Conservation (phyloP, 2,888 invertebrate genomes). For the Scrobipalpa atriplicella region DNA sequence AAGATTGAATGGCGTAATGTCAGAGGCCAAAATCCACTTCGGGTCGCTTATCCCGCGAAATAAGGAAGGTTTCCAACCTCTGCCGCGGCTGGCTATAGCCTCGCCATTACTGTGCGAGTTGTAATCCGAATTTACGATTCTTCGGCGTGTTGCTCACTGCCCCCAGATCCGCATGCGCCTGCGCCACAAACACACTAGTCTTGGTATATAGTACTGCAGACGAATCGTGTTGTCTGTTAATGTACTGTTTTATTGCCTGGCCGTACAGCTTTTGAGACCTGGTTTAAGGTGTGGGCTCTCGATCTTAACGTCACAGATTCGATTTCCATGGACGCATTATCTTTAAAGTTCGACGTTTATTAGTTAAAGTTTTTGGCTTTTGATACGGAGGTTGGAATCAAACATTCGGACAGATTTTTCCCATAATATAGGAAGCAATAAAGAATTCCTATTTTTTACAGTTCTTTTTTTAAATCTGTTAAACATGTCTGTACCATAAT, state of each 20-base stretch:
- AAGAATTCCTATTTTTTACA: no score
- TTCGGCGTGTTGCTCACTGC: conserved; percentile 41
- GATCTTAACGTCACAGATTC: background rate
- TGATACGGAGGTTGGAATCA: no score
- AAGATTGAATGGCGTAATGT: no score
- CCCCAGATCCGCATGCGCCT: conserved; percentile 40
- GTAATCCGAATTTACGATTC: conserved; percentile 54
- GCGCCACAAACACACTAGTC: conserved; percentile 33
- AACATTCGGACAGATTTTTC: no score
- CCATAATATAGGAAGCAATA: no score
- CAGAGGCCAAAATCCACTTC: no score
- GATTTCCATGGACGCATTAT: background rate
- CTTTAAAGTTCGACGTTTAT: no score
- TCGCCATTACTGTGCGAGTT: conserved; percentile 21
- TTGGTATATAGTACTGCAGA: background rate
- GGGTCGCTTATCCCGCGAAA: no score
- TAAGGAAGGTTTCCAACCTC: background rate
- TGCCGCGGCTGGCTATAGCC: background rate
- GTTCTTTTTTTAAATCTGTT: background rate
- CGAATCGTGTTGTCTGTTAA: conserved; percentile 33
- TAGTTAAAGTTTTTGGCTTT: no score
- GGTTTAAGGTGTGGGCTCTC: background rate
- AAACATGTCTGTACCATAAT: background rate
- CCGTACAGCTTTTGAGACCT: no score
- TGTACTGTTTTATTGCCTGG: background rate